Base-by-base conservation (phyloP, 1,140 invertebrate genomes). In the Sesamia nonagrioides region DNA sequence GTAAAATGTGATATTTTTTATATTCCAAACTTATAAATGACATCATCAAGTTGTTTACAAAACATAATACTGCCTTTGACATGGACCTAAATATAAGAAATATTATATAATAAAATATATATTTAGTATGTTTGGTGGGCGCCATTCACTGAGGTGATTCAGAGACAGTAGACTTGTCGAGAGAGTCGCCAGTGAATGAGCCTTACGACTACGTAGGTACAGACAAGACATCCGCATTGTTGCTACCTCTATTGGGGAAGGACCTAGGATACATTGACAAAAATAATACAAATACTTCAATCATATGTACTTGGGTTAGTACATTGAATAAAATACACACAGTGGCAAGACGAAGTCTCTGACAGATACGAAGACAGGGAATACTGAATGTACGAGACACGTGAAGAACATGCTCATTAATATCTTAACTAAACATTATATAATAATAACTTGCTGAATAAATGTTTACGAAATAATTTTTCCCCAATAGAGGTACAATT, bases 401-500 rank as follows among this genome's bases (percentile, higher is more conserved):
- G 40, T 40, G 6, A 9, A 40, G 9, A 40, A 40, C 40, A 40
- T 13, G n/a, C 60, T 9, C 15, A 15, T n/a, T 40, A 68, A 7
- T n/a, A 48, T 5, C 15, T 17, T 68, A 27, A 68, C 42, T 40
- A 48, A 68, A 68, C 27, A 15, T 33, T 50, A 68, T 68, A 27
- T 27, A 48, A 45, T 21, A 68, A 68, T 68, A 33, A 33, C 13
- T 45, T 45, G 33, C 27, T 13, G 17, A 68, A 48, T 27, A 27
- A 21, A 45, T 18, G 35, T 9, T 63, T 9, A 63, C 37, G n/a
- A 33, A 68, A 50, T 50, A 68, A 50, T 11, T 50, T 11, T 68
- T 54, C 48, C 68, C 68, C 68, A 71, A 54, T 37, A 71, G 52
- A 71, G 68, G 68, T 54, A 54, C 4, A 71, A 52, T 35, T 54